Conservation (phyloP, 1,140 invertebrate genomes). For the Heliconius eleuchia region DNA sequence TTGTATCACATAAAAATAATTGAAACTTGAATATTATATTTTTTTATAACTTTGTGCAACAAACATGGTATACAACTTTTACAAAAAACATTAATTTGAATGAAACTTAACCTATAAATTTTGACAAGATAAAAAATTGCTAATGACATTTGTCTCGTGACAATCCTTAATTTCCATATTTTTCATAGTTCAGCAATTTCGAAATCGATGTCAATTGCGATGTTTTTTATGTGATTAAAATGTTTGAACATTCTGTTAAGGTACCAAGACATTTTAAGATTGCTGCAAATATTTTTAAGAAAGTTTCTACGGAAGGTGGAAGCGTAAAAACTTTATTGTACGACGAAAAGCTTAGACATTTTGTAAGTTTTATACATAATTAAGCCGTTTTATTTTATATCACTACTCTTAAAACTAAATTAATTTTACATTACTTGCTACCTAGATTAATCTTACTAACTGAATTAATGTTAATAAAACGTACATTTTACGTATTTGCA, state of each 20-base stretch:
- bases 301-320: slow-evolving; percentile 85
- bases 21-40: no score
- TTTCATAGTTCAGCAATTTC: not conserved
- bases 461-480: not conserved
- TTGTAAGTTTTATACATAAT: slow-evolving; percentile 52
- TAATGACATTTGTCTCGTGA: slow-evolving; percentile 64
- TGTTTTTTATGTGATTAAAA: slow-evolving; percentile 48
- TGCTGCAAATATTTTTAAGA: slow-evolving; percentile 85
- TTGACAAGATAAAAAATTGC: not conserved
- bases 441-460: no score
- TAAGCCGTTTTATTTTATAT: slow-evolving; percentile 8
- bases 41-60: no score
- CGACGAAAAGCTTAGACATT: slow-evolving; percentile 84
- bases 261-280: slow-evolving; percentile 89
- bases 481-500: slow-evolving; percentile 71
- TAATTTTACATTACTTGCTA: no score
- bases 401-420: slow-evolving; percentile 10
- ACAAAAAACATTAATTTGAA: not conserved
- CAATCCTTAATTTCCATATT: slow-evolving; percentile 9
- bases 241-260: slow-evolving; percentile 87
- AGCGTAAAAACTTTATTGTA: slow-evolving; percentile 88
- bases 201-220: not conserved
- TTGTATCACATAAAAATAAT: not conserved
- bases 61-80: not conserved
- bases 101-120: slow-evolving; percentile 13